phyloP scores from a whole-genome alignment of 2,113 vertebrate species.

The Ranitomeya variabilis region DNA sequence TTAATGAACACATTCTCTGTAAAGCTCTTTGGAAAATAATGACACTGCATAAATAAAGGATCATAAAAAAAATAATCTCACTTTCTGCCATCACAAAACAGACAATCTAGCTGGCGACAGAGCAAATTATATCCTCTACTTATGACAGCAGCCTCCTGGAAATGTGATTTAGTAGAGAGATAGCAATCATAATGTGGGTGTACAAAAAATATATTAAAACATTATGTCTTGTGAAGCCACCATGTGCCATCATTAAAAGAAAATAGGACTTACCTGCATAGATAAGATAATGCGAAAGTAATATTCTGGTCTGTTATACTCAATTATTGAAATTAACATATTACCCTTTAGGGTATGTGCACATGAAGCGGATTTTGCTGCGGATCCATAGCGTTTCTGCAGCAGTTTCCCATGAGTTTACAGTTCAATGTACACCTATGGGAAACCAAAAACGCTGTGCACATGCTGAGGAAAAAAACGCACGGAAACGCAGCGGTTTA shows the following conservation, averaged over 20 bases:
- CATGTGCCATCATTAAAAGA: too few species aligned
- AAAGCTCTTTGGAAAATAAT: not conserved
- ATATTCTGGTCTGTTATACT: too few species aligned
- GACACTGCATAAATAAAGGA: not conserved
- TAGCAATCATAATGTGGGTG: not conserved
- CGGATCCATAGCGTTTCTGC: too few species aligned
- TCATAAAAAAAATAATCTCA: not conserved
- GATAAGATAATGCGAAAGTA: not conserved
- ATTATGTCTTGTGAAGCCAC: not conserved
- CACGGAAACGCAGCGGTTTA: too few species aligned
- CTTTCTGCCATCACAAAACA: not conserved
- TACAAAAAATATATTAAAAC: not conserved
- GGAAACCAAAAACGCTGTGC: too few species aligned
- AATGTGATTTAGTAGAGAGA: not conserved
- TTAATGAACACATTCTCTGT: not conserved
- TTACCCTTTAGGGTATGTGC: too few species aligned
- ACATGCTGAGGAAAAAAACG: too few species aligned
- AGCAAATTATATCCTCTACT: not conserved
- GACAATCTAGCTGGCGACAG: not conserved
- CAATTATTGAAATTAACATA: too few species aligned
- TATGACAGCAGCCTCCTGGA: not conserved
- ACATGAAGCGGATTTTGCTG: too few species aligned
- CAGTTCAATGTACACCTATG: too few species aligned
- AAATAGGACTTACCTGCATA: too few species aligned
- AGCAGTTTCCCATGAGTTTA: too few species aligned